phyloP scores from a whole-genome alignment of 2,797 vertebrate genomes.

The Oreonectes daqikongensis region DNA sequence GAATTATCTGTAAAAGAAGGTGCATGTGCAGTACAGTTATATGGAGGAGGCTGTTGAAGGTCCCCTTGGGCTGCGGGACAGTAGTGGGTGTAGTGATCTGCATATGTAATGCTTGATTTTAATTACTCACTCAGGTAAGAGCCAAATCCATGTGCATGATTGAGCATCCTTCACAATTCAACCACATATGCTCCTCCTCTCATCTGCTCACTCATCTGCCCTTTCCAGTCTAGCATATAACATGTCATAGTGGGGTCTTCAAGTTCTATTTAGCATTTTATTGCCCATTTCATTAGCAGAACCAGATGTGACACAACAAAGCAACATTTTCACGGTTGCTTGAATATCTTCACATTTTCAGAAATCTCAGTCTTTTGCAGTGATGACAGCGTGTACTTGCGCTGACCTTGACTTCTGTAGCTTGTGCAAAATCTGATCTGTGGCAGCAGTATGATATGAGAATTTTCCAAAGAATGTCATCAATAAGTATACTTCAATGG shows the following conservation, averaged over 20 bases:
- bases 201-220: constrained; percentile 12
- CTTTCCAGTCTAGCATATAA: constrained; percentile 9
- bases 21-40: constrained; percentile 7
- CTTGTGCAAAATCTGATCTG: background rate
- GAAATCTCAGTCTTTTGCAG: background rate
- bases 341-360: background rate
- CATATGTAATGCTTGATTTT: constrained; percentile 42
- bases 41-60: constrained; percentile 30
- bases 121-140: constrained; percentile 32
- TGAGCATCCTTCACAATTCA: constrained; percentile 36
- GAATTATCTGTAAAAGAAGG: constrained; percentile 17
- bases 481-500: background rate
- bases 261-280: background rate
- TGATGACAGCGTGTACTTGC: background rate
- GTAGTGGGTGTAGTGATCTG: constrained; percentile 42
- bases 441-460: background rate
- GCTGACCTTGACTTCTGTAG: background rate
- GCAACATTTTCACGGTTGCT: too few species aligned
- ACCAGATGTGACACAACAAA: background rate
- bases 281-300: background rate
- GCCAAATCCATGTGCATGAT: constrained; percentile 29
- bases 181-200: constrained; percentile 6
- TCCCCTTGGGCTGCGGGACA: constrained; percentile 37
- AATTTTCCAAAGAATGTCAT: background rate
- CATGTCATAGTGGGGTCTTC: background rate